Conservation (phyloP, 1,140 invertebrate genomes). For the Diorhabda elongata region DNA sequence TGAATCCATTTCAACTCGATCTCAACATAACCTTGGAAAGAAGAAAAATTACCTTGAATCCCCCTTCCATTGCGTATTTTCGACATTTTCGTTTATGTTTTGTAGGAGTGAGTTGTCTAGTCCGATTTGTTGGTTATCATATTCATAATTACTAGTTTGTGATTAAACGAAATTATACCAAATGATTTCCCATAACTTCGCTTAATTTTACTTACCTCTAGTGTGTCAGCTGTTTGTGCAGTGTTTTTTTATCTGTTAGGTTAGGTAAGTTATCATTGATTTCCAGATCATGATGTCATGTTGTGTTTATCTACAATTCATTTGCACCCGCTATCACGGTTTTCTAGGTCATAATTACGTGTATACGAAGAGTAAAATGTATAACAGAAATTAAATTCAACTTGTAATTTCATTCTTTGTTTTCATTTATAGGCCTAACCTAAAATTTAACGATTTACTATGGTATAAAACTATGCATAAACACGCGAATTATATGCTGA, state of each 20-base stretch:
- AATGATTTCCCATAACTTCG: too few species aligned
- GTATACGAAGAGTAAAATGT: not conserved
- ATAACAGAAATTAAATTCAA: not conserved
- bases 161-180: too few species aligned
- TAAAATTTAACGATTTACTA: not conserved
- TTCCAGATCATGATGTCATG: too few species aligned
- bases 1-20: too few species aligned
- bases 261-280: not conserved
- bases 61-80: constrained; percentile 1
- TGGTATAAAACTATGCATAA: not conserved
- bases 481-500: not conserved
- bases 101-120: not conserved
- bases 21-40: not conserved
- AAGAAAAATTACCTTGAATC: not conserved
- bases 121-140: not conserved
- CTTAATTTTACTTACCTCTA: not conserved
- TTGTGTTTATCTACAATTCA: too few species aligned
- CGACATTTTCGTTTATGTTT: not conserved
- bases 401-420: not conserved
- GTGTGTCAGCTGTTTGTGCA: not conserved
- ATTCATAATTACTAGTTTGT: too few species aligned
- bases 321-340: not conserved
- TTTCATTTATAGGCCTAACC: not conserved
- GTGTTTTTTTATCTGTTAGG: not conserved
- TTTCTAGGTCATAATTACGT: not conserved